Conservation (phyloP, 1,140 invertebrate species). For the Potamilus streckersoni region DNA sequence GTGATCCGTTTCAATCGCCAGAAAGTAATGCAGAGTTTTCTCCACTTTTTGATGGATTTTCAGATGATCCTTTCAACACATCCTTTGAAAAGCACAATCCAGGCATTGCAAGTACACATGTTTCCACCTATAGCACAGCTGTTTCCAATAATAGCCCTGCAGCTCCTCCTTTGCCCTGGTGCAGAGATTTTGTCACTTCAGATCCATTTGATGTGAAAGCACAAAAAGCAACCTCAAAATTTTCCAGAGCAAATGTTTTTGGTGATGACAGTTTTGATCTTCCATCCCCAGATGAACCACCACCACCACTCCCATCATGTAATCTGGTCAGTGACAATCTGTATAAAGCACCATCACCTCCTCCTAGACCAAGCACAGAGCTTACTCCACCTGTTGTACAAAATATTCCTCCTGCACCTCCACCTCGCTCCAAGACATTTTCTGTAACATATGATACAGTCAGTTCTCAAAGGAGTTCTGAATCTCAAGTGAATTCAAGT, state of each 20-base stretch:
- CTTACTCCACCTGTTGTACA: neutral
- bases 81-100: neutral
- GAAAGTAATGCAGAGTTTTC: constrained; percentile 8
- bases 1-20: constrained; percentile 20
- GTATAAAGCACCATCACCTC: constrained; percentile 15
- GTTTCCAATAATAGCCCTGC: no score
- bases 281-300: constrained; percentile 55
- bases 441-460: constrained; percentile 19
- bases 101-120: no score
- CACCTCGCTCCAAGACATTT: constrained; percentile 10
- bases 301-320: constrained; percentile 47
- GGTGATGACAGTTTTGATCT: constrained; percentile 45
- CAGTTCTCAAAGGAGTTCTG: constrained; percentile 3
- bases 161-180: no score
- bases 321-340: neutral
- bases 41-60: constrained; percentile 8
- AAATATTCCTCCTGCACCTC: constrained; percentile 33
- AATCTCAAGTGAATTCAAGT: constrained; percentile 14
- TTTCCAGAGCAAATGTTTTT: constrained; percentile 4
- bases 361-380: constrained; percentile 7
- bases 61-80: constrained; percentile 49
- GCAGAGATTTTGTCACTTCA: no score
- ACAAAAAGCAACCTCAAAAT: constrained; percentile 1
- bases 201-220: no score
- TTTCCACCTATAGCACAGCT: no score